phyloP scores from a whole-genome alignment of 2,797 vertebrate species.

The Acanthurus tractus region DNA sequence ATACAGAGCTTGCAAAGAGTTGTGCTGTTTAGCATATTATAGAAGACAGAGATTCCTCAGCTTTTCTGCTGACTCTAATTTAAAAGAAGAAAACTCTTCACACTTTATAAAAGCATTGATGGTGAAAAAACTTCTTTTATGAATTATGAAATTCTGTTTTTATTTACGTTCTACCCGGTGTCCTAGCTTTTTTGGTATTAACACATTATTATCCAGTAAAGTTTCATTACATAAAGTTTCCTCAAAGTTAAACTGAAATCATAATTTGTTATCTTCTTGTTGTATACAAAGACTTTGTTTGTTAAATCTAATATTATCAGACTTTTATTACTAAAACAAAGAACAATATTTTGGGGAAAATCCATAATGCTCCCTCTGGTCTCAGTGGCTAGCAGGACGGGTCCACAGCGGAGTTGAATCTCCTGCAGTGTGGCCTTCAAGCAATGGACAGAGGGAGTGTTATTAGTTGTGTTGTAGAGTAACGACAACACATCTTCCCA shows the following conservation, averaged over 20 bases:
- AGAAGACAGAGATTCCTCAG: background rate
- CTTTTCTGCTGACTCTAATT: background rate
- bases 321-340: background rate
- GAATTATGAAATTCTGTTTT: no score
- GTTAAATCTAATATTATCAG: background rate
- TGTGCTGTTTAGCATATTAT: conserved; percentile 4
- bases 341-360: background rate
- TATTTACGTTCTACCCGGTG: no score
- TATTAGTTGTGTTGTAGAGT: background rate
- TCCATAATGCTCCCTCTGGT: background rate
- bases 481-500: no score
- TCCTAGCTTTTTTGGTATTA: no score
- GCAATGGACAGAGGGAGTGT: background rate
- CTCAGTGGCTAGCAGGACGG: background rate
- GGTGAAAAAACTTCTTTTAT: no score
- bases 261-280: background rate
- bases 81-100: background rate
- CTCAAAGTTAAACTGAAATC: background rate
- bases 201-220: background rate
- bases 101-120: no score
- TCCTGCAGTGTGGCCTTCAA: background rate
- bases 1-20: conserved; percentile 3
- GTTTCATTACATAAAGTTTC: background rate
- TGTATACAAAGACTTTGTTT: background rate
- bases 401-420: background rate